These are phyloP conservation scores for Patiria pectinifera DNA, from an alignment of 53 echinoderm and acorn worm genomes.

Conservation along the genomic window DNA sequence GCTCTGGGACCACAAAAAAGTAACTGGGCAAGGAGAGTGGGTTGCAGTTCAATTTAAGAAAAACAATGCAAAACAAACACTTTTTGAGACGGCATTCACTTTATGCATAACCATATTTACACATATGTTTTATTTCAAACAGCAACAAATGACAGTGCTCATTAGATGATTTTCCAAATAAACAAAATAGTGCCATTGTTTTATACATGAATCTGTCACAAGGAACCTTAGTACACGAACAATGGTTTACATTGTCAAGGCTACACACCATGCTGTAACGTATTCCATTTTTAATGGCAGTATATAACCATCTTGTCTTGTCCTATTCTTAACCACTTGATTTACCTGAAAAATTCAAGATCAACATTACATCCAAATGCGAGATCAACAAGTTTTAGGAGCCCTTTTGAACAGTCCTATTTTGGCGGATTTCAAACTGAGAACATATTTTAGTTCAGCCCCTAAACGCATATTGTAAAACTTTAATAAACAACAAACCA, in stretches of 20 bases:
- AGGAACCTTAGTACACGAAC: conserved; percentile 45
- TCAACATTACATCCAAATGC: not conserved
- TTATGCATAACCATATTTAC: conserved; percentile 62
- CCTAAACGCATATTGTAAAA: too few species aligned
- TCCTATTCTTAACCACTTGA: not conserved
- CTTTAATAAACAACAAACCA: too few species aligned
- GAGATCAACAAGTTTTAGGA: not conserved
- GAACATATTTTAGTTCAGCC: too few species aligned
- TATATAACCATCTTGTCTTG: not conserved
- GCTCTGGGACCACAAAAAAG: too few species aligned
- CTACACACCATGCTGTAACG: not conserved
- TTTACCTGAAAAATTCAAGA: not conserved
- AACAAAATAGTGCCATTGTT: conserved; percentile 38
- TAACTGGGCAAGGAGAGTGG: too few species aligned
- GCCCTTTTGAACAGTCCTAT: not conserved
- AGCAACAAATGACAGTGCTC: conserved; percentile 43
- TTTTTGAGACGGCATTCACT: not conserved
- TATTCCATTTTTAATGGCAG: not conserved
- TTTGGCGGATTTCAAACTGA: too few species aligned
- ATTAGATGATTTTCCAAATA: conserved; percentile 46
- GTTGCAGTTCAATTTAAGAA: not conserved
- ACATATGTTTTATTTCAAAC: conserved; percentile 54
- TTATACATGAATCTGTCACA: conserved; percentile 26
- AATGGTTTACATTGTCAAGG: not conserved
- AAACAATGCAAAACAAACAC: not conserved